These are phyloP conservation scores for Craniophora ligustri DNA, from an alignment of 2,888 invertebrate species.

Conservation along the genomic window DNA sequence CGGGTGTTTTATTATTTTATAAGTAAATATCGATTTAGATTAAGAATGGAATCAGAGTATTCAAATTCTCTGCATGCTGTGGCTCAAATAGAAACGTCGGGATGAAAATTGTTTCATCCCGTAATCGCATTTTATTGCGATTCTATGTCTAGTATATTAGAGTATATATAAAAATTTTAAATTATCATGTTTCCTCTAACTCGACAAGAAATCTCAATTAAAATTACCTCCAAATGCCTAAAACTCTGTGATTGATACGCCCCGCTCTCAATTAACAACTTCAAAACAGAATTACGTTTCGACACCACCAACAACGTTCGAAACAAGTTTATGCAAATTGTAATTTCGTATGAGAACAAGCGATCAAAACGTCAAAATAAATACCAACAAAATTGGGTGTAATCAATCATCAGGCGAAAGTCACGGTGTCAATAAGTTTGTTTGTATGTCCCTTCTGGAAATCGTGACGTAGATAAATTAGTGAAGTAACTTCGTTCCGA, in stretches of 20 bases:
- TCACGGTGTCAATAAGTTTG: conserved; percentile 60
- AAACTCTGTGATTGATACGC: conserved; percentile 6
- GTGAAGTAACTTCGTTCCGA: conserved; percentile 52
- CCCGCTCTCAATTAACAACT: conserved; percentile 15
- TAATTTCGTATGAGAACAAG: conserved; percentile 54
- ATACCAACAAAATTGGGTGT: conserved; percentile 42
- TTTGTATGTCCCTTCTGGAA: conserved; percentile 57
- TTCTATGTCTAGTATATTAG: too few relatives aligned
- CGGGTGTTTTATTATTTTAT: too few relatives aligned
- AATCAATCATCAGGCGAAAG: conserved; percentile 58
- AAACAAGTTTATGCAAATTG: conserved; percentile 46
- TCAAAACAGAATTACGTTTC: conserved; percentile 16
- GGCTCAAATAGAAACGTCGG: too few relatives aligned
- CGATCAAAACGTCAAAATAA: conserved; percentile 53
- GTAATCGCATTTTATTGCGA: too few relatives aligned
- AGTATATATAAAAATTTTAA: too few relatives aligned
- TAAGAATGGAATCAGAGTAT: too few relatives aligned
- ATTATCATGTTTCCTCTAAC: too few relatives aligned
- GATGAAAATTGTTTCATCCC: too few relatives aligned
- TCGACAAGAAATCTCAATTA: too few relatives aligned
- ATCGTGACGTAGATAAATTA: conserved; percentile 59
- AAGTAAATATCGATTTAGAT: too few relatives aligned
- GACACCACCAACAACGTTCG: conserved; percentile 13
- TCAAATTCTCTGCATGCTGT: too few relatives aligned
- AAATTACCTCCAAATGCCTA: too few relatives aligned